phyloP scores from a whole-genome alignment of 2,888 invertebrate species.

The Drosophila hamatofila region DNA sequence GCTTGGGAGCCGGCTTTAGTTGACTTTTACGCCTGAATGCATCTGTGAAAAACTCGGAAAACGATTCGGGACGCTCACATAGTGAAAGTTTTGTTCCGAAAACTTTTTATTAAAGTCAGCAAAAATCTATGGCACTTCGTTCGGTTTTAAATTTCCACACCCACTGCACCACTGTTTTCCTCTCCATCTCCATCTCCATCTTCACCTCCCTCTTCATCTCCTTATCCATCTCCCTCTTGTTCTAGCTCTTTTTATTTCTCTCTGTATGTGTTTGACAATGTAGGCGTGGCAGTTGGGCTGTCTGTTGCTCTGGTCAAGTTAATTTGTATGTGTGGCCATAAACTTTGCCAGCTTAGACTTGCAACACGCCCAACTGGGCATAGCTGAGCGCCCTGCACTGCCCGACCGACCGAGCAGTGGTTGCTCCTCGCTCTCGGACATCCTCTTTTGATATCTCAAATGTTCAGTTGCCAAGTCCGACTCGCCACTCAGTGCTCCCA shows the following conservation, averaged over 20 bases:
- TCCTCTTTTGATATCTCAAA: slow-evolving; percentile 70
- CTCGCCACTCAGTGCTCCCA: slow-evolving; percentile 15
- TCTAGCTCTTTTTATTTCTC: background rate
- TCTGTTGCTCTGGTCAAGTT: slow-evolving; percentile 76
- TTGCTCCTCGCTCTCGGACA: slow-evolving; percentile 34
- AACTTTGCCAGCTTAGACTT: slow-evolving; percentile 78
- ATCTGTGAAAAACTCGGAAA: slow-evolving; percentile 49
- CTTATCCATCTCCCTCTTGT: background rate
- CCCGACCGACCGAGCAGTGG: background rate
- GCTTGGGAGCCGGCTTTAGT: slow-evolving; percentile 60
- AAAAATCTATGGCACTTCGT: slow-evolving; percentile 48
- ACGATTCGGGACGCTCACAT: slow-evolving; percentile 21
- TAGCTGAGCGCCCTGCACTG: slow-evolving; percentile 10
- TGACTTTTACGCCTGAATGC: slow-evolving; percentile 78
- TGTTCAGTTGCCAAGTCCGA: slow-evolving; percentile 63
- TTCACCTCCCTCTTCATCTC: background rate
- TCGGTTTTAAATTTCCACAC: slow-evolving; percentile 59
- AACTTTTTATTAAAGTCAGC: slow-evolving; percentile 74
- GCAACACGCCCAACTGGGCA: slow-evolving; percentile 75
- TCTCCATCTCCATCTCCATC: background rate
- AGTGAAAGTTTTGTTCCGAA: slow-evolving; percentile 66
- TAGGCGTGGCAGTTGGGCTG: slow-evolving; percentile 63
- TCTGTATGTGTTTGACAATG: slow-evolving; percentile 61
- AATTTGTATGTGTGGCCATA: slow-evolving; percentile 79
- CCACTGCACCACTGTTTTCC: background rate